phyloP scores from a whole-genome alignment of 1,140 invertebrate species.

The Drosophila teissieri region DNA sequence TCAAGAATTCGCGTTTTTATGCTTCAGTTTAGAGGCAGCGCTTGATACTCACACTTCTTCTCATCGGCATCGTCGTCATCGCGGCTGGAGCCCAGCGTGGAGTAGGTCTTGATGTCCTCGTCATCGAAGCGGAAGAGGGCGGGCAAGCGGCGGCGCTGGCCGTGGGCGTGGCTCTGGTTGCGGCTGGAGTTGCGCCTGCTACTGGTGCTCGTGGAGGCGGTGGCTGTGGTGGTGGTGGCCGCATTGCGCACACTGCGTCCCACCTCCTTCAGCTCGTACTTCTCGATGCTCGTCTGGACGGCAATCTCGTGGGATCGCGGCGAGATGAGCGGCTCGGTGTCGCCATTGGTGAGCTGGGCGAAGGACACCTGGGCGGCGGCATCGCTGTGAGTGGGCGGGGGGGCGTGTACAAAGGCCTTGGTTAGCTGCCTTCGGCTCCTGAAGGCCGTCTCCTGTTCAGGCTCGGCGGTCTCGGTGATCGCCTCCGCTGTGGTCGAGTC shows the following conservation, averaged over 20 bases:
- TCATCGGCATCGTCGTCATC: conserved; percentile 73
- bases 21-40: not conserved
- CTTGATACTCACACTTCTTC: conserved; percentile 66
- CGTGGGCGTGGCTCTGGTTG: conserved; percentile 10
- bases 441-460: conserved; percentile 15
- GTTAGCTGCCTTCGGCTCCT: conserved; percentile 30
- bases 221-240: conserved; percentile 62
- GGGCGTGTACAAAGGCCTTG: conserved; percentile 59
- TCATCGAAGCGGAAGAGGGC: conserved; percentile 73
- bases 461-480: conserved; percentile 47
- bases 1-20: too few relatives aligned
- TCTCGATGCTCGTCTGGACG: conserved; percentile 79
- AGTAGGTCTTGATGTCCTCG: conserved; percentile 78
- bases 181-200: conserved; percentile 13
- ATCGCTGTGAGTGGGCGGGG: conserved; percentile 62
- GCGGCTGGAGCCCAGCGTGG: conserved; percentile 76
- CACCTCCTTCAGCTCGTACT: conserved; percentile 70
- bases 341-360: conserved; percentile 55
- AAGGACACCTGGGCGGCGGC: conserved; percentile 58
- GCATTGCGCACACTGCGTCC: conserved; percentile 59
- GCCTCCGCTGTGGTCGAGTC: conserved; percentile 38
- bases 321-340: conserved; percentile 44
- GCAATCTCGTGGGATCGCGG: conserved; percentile 75
- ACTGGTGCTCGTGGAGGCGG: conserved; percentile 39
- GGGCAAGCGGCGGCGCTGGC: conserved; percentile 52